Evolutionary conservation across 2,113 vertebrate genomes (phyloP).

Genomic region (Vireo altiloquus): DNA sequence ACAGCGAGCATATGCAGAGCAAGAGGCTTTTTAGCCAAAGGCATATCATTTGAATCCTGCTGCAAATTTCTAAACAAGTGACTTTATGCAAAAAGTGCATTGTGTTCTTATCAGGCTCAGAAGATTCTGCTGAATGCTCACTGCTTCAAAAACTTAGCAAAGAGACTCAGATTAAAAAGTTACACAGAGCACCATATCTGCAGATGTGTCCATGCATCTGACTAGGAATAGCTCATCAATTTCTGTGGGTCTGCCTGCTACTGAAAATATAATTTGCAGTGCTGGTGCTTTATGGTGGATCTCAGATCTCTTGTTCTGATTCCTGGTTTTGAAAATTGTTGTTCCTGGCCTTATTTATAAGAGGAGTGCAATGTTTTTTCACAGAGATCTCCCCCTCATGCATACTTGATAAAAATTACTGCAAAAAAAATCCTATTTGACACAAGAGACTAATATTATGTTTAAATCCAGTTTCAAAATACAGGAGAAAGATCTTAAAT

Average conservation of each 20-base stretch:
- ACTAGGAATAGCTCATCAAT: neutral
- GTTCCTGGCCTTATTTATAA: neutral
- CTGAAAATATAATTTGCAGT: neutral
- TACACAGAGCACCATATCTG: neutral
- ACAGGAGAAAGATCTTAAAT: neutral
- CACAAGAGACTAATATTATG: neutral
- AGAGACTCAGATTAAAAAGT: neutral
- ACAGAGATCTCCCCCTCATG: neutral
- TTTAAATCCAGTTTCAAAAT: neutral
- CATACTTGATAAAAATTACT: neutral
- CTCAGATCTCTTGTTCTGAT: neutral
- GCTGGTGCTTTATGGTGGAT: neutral
- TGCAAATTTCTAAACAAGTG: neutral
- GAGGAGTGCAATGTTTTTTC: neutral
- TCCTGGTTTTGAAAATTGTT: neutral
- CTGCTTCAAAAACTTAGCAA: neutral
- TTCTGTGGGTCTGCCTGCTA: neutral
- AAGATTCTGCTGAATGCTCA: neutral
- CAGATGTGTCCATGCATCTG: neutral
- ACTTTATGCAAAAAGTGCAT: neutral
- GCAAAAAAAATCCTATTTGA: neutral
- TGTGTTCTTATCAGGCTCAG: neutral
- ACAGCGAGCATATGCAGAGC: neutral
- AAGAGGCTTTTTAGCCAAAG: neutral
- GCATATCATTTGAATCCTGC: neutral